Conservation (phyloP, 1,140 invertebrate species). For the Aculops lycopersici region DNA sequence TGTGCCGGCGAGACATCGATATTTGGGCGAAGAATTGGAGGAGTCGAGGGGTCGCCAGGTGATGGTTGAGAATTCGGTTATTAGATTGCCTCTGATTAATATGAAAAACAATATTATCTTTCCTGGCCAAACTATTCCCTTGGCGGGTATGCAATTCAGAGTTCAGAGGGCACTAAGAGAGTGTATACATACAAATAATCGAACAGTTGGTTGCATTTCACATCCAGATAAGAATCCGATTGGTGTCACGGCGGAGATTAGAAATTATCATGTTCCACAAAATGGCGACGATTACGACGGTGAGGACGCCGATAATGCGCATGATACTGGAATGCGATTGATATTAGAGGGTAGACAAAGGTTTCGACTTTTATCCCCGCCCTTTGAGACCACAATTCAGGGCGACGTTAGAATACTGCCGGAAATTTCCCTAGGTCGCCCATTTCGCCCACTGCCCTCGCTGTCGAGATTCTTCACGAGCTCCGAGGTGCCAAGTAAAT, state of each 20-base stretch:
- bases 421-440: not conserved
- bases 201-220: constrained; percentile 25
- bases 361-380: not conserved
- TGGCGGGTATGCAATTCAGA: constrained; percentile 24
- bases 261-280: constrained; percentile 24
- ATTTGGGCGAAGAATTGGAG: constrained; percentile 27
- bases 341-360: not conserved
- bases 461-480: not conserved
- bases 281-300: constrained; percentile 9
- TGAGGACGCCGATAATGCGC: not conserved
- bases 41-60: constrained; percentile 26
- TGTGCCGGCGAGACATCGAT: constrained; percentile 18
- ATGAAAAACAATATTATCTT: constrained; percentile 26
- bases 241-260: constrained; percentile 36
- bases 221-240: constrained; percentile 12
- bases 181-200: constrained; percentile 22
- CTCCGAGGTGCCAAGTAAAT: not conserved
- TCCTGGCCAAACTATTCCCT: constrained; percentile 34
- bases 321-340: not conserved
- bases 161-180: constrained; percentile 22
- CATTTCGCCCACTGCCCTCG: not conserved
- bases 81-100: constrained; percentile 23
- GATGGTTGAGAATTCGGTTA: constrained; percentile 20
- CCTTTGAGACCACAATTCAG: not conserved
- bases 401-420: not conserved